These are phyloP conservation scores for Syngnathus scovelli DNA, from an alignment of 2,113 vertebrate genomes.

Conservation along the genomic window DNA sequence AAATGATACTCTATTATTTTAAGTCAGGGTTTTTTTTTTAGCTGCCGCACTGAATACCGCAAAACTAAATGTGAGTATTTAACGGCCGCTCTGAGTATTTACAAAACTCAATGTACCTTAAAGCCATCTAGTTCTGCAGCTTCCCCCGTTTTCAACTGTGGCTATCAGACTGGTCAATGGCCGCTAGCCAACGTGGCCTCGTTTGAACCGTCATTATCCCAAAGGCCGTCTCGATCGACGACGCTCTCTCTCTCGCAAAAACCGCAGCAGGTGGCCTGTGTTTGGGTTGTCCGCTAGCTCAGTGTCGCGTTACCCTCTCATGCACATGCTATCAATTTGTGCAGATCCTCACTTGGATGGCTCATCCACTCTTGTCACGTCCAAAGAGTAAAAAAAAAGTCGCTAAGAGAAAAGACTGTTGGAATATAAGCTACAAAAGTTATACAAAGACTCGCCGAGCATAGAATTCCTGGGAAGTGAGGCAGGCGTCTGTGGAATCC, in stretches of 20 bases:
- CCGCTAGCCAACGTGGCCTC: constrained; percentile 57
- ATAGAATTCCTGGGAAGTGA: constrained; percentile 47
- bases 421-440: constrained; percentile 13
- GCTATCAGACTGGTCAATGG: constrained; percentile 43
- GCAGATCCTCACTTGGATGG: constrained; percentile 30
- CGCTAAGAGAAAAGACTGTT: constrained; percentile 26
- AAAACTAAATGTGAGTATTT: background rate
- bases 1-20: too few relatives aligned
- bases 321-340: constrained; percentile 58
- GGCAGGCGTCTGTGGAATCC: constrained; percentile 42
- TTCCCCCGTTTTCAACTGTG: constrained; percentile 19
- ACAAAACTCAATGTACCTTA: background rate
- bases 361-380: constrained; percentile 26
- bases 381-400: constrained; percentile 18
- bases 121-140: background rate
- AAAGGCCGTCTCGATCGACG: constrained; percentile 39
- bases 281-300: constrained; percentile 54
- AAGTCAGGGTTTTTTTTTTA: too few relatives aligned
- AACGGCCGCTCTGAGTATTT: background rate
- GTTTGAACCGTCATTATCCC: constrained; percentile 51
- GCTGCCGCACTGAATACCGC: background rate
- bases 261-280: constrained; percentile 66
- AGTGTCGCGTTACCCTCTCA: constrained; percentile 41
- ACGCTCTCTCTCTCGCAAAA: constrained; percentile 29
- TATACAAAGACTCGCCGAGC: background rate